Evolutionary conservation across 2,113 vertebrate genomes (phyloP).

Genomic region (Lota lota): DNA sequence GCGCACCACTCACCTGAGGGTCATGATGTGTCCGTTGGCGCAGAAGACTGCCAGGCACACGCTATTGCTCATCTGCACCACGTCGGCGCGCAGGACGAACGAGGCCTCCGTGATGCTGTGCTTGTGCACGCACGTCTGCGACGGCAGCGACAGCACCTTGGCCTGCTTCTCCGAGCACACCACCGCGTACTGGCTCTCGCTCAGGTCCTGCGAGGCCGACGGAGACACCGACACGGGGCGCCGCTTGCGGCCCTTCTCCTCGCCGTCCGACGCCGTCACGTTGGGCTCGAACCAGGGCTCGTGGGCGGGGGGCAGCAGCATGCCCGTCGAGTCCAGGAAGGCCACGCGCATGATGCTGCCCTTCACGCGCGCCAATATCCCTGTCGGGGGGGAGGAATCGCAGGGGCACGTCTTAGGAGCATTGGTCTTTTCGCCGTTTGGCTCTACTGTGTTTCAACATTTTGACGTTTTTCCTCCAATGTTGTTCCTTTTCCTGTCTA

Average conservation of each 20-base stretch:
- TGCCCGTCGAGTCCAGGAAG: constrained; percentile 88
- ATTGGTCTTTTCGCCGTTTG: too few species aligned
- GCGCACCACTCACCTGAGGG: constrained; percentile 84
- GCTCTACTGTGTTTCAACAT: not conserved
- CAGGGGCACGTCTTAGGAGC: too few species aligned
- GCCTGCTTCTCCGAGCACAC: constrained; percentile 99
- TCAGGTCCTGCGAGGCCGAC: constrained; percentile 93
- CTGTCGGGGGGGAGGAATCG: constrained; percentile 59
- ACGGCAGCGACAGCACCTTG: constrained; percentile 93
- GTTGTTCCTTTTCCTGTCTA: too few species aligned
- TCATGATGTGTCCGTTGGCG: constrained; percentile 99
- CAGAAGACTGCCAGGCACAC: constrained; percentile 95
- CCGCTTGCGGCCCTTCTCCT: constrained; percentile 88
- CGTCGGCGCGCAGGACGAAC: constrained; percentile 91
- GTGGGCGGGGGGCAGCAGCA: constrained; percentile 78
- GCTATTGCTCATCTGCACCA: constrained; percentile 87
- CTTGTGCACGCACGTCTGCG: constrained; percentile 92
- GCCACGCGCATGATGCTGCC: constrained; percentile 90
- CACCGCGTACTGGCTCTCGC: constrained; percentile 92
- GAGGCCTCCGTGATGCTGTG: constrained; percentile 97
- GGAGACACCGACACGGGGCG: constrained; percentile 94
- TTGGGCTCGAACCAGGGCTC: constrained; percentile 93
- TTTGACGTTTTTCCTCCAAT: not conserved
- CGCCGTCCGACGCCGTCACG: constrained; percentile 82
- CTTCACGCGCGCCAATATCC: constrained; percentile 90